These are phyloP conservation scores for Dryobates pubescens DNA, from an alignment of 2,797 vertebrate genomes.

Conservation along the genomic window DNA sequence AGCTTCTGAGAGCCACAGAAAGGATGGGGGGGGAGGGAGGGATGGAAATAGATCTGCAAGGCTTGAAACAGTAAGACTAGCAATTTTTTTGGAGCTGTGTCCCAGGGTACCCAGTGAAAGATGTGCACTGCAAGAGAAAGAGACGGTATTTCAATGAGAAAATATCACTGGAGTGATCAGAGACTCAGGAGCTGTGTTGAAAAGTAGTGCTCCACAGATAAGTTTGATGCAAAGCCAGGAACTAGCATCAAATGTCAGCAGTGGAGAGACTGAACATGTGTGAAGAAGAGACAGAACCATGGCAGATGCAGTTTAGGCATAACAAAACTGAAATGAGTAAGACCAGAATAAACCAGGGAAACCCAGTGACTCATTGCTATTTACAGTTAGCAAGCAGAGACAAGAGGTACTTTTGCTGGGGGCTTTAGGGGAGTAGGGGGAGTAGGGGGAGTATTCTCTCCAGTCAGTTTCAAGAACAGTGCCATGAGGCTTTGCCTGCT, in stretches of 20 bases:
- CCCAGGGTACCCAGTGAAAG: neutral
- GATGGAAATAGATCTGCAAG: neutral
- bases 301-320: slow-evolving; percentile 4
- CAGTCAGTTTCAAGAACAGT: neutral
- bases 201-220: neutral
- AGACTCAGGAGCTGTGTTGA: neutral
- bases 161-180: slow-evolving; percentile 22
- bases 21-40: neutral
- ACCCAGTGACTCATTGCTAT: slow-evolving; percentile 1
- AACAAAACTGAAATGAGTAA: slow-evolving; percentile 33
- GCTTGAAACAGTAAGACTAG: neutral
- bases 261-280: neutral
- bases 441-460: neutral
- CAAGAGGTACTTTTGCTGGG: neutral
- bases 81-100: neutral
- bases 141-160: slow-evolving; percentile 26
- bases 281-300: neutral
- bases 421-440: fast-evolving
- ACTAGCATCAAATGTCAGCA: slow-evolving; percentile 24
- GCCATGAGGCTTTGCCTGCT: neutral
- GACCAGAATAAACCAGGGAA: slow-evolving; percentile 41
- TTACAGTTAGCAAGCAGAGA: neutral
- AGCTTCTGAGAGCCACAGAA: neutral
- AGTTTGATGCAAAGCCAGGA: slow-evolving; percentile 39
- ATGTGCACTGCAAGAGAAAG: neutral